Evolutionary conservation across 2,797 vertebrate genomes (phyloP).

Genomic region (Tenualosa ilisha): DNA sequence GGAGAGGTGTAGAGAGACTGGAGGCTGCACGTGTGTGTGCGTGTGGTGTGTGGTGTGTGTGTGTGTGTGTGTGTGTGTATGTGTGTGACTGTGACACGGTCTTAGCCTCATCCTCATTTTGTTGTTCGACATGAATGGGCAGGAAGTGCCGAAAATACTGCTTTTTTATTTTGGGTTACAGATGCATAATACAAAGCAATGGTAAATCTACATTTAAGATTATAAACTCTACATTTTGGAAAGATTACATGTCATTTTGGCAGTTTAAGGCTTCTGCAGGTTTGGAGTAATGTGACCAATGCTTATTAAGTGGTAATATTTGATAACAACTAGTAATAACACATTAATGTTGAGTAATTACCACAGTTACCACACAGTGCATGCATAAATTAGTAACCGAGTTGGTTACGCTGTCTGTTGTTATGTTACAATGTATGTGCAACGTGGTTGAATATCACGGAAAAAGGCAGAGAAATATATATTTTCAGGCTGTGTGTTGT

Average conservation of each 20-base stretch:
- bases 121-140: slow-evolving; percentile 40
- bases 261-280: not conserved
- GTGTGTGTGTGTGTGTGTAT: slow-evolving; percentile 12
- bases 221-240: not conserved
- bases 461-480: too few species aligned
- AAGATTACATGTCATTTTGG: not conserved
- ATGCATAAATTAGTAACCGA: too few species aligned
- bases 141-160: not conserved
- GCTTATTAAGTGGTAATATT: not conserved
- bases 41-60: slow-evolving; percentile 11
- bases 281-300: not conserved
- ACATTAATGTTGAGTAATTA: too few species aligned
- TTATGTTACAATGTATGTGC: not conserved
- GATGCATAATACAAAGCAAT: not conserved
- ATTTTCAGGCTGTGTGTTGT: not conserved
- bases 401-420: not conserved
- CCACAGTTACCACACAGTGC: not conserved
- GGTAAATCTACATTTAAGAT: too few species aligned
- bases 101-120: slow-evolving; percentile 70
- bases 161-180: not conserved
- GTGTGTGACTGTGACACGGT: not conserved
- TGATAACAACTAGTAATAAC: not conserved
- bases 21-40: slow-evolving; percentile 64
- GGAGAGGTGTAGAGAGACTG: slow-evolving; percentile 69
- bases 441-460: not conserved